Conservation (phyloP, 2,888 invertebrate species). For the Chironomus tentans region DNA sequence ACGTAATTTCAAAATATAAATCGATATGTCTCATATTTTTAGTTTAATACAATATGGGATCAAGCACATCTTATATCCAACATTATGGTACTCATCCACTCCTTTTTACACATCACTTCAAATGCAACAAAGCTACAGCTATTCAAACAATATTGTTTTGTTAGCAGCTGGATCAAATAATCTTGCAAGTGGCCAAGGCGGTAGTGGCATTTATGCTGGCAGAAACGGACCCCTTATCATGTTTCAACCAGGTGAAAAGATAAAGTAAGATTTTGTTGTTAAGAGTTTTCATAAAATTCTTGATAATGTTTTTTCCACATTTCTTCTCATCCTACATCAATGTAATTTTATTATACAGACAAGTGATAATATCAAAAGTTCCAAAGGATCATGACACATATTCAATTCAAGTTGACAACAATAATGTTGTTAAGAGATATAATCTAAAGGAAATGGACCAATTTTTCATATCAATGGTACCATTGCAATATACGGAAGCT, state of each 20-base stretch:
- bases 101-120: conserved; percentile 53
- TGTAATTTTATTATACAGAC: background rate
- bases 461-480: background rate
- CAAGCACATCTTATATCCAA: conserved; percentile 48
- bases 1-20: no score
- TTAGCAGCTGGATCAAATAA: conserved; percentile 61
- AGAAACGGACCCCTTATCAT: conserved; percentile 43
- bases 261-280: background rate
- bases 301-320: background rate
- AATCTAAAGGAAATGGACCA: conserved; percentile 12
- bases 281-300: background rate
- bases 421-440: background rate
- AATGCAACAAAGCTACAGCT: conserved; percentile 61
- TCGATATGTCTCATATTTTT: background rate
- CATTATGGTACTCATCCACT: conserved; percentile 54
- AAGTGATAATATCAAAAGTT: conserved; percentile 19
- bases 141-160: conserved; percentile 56
- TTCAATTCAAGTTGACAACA: conserved; percentile 5
- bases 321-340: background rate
- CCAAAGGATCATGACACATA: conserved; percentile 27
- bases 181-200: conserved; percentile 52
- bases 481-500: background rate
- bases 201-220: conserved; percentile 66
- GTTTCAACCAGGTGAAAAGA: conserved; percentile 44
- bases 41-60: conserved; percentile 31